Base-by-base conservation (phyloP, 2,797 vertebrate genomes). In the Pygocentrus nattereri region DNA sequence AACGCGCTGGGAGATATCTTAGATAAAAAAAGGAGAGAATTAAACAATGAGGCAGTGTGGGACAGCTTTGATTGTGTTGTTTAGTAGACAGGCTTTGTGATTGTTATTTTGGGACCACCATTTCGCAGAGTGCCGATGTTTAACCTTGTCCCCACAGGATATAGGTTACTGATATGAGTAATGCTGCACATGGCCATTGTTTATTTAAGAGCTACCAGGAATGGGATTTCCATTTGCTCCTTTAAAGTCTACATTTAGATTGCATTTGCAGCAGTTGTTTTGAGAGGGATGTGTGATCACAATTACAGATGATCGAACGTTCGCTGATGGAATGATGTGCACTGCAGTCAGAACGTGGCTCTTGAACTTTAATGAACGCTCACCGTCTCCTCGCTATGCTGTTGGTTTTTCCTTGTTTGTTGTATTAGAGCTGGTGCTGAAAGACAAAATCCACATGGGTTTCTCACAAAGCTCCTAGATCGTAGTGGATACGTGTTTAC, bases 31-130 rank as follows among this genome's bases (percentile, higher is more conserved):
- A 64, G 5, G 86, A 93, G 91, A 95, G 94, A 96, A 95, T 96
- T 96, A 96, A 96, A 96, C 95, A 96, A 96, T 93, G 92, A 94
- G 91, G 92, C 86, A 94, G 91, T 90, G 93, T 93, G 92, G 90
- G 85, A 73, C 81, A 87, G 92, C 89, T 96, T 94, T 95, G 94
- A 94, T 96, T 95, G 94, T 93, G 93, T 95, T 95, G 92, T 93
- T 94, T 93, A 89, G 79, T 90, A 90, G 91, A 87, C 90, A 86
- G 94, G 72, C 92, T 93, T 59, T 79, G 88, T 85, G 93, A 88
- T 92, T 94, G 95, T 97, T 97, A 95, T 97, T 95, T 94, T 90
- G 92, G 95, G 95, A 95, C 92, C 87, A 81, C 86, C 89, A 82
- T 88, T 93, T 85, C 70, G 84, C 88, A 76, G 72, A 87, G 88